Conservation (phyloP, 2,113 vertebrate species). For the Melospiza melodia region DNA sequence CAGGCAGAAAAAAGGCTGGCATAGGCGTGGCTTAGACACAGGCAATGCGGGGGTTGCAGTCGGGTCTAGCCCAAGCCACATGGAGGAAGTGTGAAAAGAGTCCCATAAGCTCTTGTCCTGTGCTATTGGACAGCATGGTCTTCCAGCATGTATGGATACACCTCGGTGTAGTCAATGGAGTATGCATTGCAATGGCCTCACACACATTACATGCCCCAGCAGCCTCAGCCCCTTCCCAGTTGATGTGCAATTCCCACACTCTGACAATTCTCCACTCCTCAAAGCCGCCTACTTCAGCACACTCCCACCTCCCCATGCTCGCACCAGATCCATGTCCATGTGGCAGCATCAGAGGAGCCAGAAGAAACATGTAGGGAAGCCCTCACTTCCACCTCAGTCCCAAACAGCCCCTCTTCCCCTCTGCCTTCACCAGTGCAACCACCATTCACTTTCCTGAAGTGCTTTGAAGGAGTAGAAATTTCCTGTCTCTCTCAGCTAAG, state of each 20-base stretch:
- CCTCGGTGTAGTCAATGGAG: background rate
- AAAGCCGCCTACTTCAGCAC: background rate
- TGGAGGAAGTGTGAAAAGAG: background rate
- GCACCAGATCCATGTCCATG: accelerated
- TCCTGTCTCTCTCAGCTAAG: background rate
- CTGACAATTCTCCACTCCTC: background rate
- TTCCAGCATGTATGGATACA: accelerated
- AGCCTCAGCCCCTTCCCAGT: background rate
- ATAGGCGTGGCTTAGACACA: background rate
- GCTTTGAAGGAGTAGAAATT: background rate
- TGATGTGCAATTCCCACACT: background rate
- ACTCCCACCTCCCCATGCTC: background rate
- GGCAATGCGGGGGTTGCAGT: background rate
- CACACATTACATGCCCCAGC: accelerated
- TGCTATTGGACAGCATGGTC: accelerated
- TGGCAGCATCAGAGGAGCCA: background rate
- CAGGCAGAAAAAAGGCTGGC: background rate
- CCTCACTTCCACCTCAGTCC: background rate
- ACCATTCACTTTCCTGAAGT: background rate
- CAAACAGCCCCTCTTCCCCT: background rate
- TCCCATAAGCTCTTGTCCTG: background rate
- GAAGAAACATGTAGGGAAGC: background rate
- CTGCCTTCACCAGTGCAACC: background rate
- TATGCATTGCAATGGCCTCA: accelerated
- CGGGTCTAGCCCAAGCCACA: background rate